Percentiles rank a stretch among this genome's conserved stretches.
These are phyloP conservation scores for Notodonta ziczac DNA, from an alignment of 2,888 invertebrate species.

Conservation along the genomic window DNA sequence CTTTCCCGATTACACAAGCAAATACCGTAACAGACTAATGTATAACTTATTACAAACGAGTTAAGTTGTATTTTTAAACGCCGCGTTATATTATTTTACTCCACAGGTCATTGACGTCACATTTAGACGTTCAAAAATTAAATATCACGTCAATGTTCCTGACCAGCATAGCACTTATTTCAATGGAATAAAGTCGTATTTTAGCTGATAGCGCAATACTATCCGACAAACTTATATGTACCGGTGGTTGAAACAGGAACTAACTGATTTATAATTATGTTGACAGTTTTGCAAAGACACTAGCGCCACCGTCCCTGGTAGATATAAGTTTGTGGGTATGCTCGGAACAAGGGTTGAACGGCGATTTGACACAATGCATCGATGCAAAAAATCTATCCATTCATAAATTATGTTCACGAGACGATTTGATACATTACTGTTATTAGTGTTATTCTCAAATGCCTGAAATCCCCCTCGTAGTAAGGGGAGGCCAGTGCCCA, in stretches of 20 bases:
- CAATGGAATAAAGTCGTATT: conserved; percentile 2
- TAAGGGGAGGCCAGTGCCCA: too few species aligned
- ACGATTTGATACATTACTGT: neutral
- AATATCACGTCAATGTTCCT: neutral
- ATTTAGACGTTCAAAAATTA: too few species aligned
- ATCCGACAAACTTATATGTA: neutral
- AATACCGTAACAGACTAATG: neutral
- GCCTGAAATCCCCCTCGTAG: too few species aligned
- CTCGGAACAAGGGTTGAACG: neutral
- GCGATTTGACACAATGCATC: neutral
- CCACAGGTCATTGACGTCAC: neutral
- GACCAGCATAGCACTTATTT: neutral
- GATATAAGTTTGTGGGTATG: neutral
- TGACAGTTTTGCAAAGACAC: neutral
- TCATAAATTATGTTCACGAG: neutral
- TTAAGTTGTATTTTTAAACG: neutral
- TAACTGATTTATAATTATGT: neutral
- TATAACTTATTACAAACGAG: neutral
- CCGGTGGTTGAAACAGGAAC: neutral
- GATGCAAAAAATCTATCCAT: too few species aligned
- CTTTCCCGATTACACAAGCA: neutral
- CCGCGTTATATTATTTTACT: neutral
- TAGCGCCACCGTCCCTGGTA: neutral
- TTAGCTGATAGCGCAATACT: neutral
- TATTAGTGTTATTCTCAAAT: too few species aligned